phyloP scores from a whole-genome alignment of 2,888 invertebrate species.

The Andrena chrysosceles region DNA sequence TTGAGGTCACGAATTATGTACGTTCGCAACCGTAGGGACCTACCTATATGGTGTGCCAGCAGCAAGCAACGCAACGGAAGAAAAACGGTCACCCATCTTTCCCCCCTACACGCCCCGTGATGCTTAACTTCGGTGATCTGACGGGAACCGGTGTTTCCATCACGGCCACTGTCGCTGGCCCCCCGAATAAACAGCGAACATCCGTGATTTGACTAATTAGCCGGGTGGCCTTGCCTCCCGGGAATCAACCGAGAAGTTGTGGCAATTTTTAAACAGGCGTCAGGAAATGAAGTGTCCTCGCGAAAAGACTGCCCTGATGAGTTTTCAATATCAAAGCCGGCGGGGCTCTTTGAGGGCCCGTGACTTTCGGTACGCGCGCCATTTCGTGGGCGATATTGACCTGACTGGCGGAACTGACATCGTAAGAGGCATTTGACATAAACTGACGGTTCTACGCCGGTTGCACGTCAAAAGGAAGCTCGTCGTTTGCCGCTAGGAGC shows the following conservation, averaged over 20 bases:
- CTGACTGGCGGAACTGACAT: background rate
- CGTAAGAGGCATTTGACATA: conserved; percentile 38
- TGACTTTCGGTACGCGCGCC: background rate
- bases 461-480: conserved; percentile 51
- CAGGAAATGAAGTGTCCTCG: background rate
- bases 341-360: background rate
- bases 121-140: no score
- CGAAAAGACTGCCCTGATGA: background rate
- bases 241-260: background rate
- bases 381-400: conserved; percentile 37
- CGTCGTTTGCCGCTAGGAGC: conserved; percentile 35
- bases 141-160: no score
- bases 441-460: conserved; percentile 36
- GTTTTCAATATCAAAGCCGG: conserved; percentile 4
- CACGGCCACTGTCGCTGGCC: no score
- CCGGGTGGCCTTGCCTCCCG: background rate
- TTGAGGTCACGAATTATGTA: no score
- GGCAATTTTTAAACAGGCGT: background rate
- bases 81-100: no score
- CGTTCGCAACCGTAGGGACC: no score
- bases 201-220: conserved; percentile 1
- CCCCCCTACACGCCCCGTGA: no score
- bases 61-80: no score
- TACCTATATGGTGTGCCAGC: no score
- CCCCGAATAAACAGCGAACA: background rate